Percentiles rank a stretch among this genome's conserved stretches.
Evolutionary conservation across 2,113 vertebrate genomes (phyloP).

Genomic region (Ophthalmolycus amberensis): DNA sequence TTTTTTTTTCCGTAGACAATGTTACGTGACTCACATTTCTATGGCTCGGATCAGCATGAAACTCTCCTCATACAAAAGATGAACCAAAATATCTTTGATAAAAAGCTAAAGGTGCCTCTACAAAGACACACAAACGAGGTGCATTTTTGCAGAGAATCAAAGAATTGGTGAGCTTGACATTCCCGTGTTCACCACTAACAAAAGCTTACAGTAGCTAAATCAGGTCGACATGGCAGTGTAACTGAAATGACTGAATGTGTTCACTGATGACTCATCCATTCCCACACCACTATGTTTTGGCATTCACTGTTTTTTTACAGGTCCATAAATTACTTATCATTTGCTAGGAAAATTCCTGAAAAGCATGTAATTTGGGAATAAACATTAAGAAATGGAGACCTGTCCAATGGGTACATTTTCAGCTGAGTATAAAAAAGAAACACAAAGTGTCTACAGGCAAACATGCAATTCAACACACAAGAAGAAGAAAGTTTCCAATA

Average conservation of each 20-base stretch:
- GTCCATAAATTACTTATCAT: not conserved
- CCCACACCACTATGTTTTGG: not conserved
- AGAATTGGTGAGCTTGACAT: too few relatives aligned
- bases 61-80: not conserved
- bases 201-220: not conserved
- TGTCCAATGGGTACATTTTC: not conserved
- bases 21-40: not conserved
- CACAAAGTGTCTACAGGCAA: not conserved
- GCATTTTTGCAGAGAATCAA: not conserved
- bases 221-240: not conserved
- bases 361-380: not conserved
- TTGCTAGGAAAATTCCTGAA: not conserved
- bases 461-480: not conserved
- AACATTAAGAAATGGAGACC: not conserved
- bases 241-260: not conserved
- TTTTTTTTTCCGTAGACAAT: not conserved
- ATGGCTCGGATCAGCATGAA: not conserved
- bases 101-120: not conserved
- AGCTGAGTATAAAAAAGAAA: not conserved
- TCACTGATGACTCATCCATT: not conserved
- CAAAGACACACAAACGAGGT: too few relatives aligned
- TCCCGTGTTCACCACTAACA: not conserved
- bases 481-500: not conserved
- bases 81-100: not conserved
- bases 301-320: not conserved